Evolutionary conservation across 2,888 invertebrate genomes (phyloP).

Genomic region (Athrips mouffetella): DNA sequence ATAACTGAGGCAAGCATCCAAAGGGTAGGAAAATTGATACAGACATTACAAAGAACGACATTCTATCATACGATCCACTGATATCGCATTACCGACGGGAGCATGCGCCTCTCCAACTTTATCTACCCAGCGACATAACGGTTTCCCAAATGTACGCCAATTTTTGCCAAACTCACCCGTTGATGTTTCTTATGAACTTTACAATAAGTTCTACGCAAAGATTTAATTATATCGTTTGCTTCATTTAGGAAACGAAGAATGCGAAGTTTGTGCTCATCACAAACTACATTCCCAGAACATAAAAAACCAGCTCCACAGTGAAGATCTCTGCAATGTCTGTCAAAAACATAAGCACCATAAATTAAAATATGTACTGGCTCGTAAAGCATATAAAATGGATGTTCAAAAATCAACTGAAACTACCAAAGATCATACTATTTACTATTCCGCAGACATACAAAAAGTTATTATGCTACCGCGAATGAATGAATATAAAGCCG

Average conservation of each 20-base stretch:
- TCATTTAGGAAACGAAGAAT: slow-evolving; percentile 20
- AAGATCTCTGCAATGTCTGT: slow-evolving; percentile 13
- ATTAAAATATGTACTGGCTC: slow-evolving; percentile 1
- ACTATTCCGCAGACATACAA: slow-evolving; percentile 21
- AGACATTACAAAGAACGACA: too few relatives aligned
- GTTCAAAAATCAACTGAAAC: background rate
- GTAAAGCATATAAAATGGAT: slow-evolving; percentile 11
- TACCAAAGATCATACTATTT: background rate
- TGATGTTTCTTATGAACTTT: slow-evolving; percentile 18
- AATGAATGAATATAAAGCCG: slow-evolving; percentile 23
- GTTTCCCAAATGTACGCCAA: slow-evolving; percentile 17
- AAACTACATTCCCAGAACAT: slow-evolving; percentile 12
- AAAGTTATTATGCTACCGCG: slow-evolving; percentile 27
- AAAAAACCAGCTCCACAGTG: too few relatives aligned
- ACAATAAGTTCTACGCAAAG: slow-evolving; percentile 14
- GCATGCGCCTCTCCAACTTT: slow-evolving; percentile 20
- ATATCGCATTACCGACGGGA: slow-evolving; percentile 19
- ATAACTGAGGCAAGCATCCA: too few relatives aligned
- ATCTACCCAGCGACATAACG: slow-evolving; percentile 23
- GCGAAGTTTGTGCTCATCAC: slow-evolving; percentile 18
- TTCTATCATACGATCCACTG: slow-evolving; percentile 19
- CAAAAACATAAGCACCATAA: slow-evolving; percentile 6
- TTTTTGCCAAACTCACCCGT: slow-evolving; percentile 17
- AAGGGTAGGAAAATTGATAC: too few relatives aligned
- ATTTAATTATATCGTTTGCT: slow-evolving; percentile 23